A percentile compares a stretch with the other conserved stretches of the same genome.
phyloP scores from a whole-genome alignment of 2,888 invertebrate species.

The Diplazon laetatorius region DNA sequence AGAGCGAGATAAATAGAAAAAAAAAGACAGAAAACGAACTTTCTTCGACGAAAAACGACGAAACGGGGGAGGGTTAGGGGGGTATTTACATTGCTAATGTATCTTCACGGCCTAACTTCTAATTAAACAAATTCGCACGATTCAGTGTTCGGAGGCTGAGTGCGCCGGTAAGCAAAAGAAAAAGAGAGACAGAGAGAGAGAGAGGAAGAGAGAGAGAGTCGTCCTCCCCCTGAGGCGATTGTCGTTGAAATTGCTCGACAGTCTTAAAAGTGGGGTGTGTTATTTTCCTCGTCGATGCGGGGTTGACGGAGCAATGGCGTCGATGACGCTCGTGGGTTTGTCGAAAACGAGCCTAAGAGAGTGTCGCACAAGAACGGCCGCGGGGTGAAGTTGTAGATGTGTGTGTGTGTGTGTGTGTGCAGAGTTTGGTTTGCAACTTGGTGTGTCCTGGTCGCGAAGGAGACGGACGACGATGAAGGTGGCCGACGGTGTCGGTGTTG shows the following conservation, averaged over 20 bases:
- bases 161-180: constrained; percentile 22
- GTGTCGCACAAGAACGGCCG: constrained; percentile 14
- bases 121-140: constrained; percentile 82
- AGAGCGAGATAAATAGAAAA: too few relatives aligned
- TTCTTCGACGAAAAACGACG: too few relatives aligned
- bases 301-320: constrained; percentile 7
- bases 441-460: constrained; percentile 28
- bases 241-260: constrained; percentile 72
- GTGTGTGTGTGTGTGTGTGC: too few relatives aligned
- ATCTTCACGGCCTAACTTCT: constrained; percentile 81
- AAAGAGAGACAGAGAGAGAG: too few relatives aligned
- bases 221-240: too few relatives aligned
- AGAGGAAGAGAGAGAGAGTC: too few relatives aligned
- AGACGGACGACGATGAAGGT: constrained; percentile 37
- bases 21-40: too few relatives aligned
- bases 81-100: constrained; percentile 82
- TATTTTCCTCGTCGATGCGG: constrained; percentile 23
- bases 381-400: constrained; percentile 47
- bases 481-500: constrained; percentile 55
- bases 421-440: too few relatives aligned
- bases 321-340: constrained; percentile 13
- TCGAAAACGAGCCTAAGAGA: constrained; percentile 4
- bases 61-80: too few relatives aligned
- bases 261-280: constrained; percentile 33
- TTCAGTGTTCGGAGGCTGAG: constrained; percentile 73